phyloP scores from a whole-genome alignment of 2,113 vertebrate genomes.

The Trinectes maculatus region DNA sequence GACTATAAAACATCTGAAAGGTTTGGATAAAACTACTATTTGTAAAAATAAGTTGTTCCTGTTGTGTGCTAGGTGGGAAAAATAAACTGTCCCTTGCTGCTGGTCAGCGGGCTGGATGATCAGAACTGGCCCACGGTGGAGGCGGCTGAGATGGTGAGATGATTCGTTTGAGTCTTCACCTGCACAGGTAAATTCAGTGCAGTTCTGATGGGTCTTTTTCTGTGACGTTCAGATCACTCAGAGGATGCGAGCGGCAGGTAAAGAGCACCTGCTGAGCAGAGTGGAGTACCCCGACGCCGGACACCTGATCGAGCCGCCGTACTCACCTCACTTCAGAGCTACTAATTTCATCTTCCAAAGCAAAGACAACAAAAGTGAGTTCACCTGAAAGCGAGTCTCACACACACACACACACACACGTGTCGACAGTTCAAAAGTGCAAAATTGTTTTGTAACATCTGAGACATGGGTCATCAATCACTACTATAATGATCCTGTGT shows the following conservation, averaged over 20 bases:
- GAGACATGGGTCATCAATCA: too few species aligned
- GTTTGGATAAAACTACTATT: too few species aligned
- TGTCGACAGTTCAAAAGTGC: too few species aligned
- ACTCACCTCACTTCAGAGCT: slow-evolving; percentile 71
- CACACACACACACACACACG: too few species aligned
- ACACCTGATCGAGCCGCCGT: slow-evolving; percentile 82
- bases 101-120: slow-evolving; percentile 77
- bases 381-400: too few species aligned
- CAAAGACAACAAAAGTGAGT: slow-evolving; percentile 41
- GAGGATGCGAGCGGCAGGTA: slow-evolving; percentile 70
- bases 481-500: too few species aligned
- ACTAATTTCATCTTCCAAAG: slow-evolving; percentile 19
- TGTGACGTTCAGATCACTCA: slow-evolving; percentile 60
- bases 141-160: slow-evolving; percentile 62
- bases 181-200: not conserved
- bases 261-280: slow-evolving; percentile 71
- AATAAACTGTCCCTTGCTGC: slow-evolving; percentile 76
- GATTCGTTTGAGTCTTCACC: too few species aligned
- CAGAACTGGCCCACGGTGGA: slow-evolving; percentile 73
- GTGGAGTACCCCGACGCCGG: slow-evolving; percentile 69
- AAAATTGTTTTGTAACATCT: too few species aligned
- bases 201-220: not conserved
- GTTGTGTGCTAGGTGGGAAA: slow-evolving; percentile 63
- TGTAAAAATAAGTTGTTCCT: too few species aligned
- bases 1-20: not conserved